Conservation (phyloP, 2,797 vertebrate species). For the Tenualosa thibaudeaui region DNA sequence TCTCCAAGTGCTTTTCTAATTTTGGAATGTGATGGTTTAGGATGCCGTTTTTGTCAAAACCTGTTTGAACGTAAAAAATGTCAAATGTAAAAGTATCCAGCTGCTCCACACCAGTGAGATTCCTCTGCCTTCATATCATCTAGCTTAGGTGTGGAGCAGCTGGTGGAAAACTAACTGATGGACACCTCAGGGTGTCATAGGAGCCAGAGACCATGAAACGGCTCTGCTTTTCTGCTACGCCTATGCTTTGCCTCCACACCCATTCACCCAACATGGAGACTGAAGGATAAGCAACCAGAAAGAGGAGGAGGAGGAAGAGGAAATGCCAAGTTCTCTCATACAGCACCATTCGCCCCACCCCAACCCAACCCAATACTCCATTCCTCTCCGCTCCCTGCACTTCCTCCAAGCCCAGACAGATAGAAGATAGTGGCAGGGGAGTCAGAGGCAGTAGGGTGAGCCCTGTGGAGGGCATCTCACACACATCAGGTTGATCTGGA, state of each 20-base stretch:
- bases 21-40: no score
- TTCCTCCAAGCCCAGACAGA: not conserved
- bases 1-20: no score
- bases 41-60: not conserved
- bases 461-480: constrained; percentile 1
- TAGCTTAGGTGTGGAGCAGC: not conserved
- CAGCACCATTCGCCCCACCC: not conserved
- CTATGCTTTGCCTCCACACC: not conserved
- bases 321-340: not conserved
- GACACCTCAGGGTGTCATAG: no score
- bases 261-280: constrained; percentile 2
- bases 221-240: no score
- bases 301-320: constrained; percentile 42
- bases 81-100: not conserved
- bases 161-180: not conserved
- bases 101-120: not conserved
- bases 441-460: not conserved
- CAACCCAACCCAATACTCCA: not conserved
- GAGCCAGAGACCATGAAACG: no score
- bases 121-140: not conserved
- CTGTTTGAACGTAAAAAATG: not conserved
- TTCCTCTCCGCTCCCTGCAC: not conserved
- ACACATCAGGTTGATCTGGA: not conserved
- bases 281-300: constrained; percentile 35
- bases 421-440: not conserved